These are phyloP conservation scores for Gymnarchus niloticus DNA, from an alignment of 2,113 vertebrate species.

Conservation along the genomic window DNA sequence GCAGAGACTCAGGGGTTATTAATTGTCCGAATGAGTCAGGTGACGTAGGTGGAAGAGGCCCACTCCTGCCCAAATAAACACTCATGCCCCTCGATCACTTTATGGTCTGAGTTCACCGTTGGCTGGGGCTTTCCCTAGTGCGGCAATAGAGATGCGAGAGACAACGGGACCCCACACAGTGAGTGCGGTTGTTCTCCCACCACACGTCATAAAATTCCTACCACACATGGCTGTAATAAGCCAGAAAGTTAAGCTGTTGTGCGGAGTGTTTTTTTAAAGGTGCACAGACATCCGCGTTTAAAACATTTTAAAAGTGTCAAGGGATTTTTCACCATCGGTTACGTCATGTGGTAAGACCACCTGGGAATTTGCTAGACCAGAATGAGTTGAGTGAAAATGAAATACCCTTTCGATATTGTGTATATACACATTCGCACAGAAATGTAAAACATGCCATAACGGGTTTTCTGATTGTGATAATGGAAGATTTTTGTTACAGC, in stretches of 20 bases:
- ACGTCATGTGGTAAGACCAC: constrained; percentile 55
- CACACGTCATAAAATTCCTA: constrained; percentile 53
- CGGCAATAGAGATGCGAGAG: constrained; percentile 41
- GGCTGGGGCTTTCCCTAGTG: constrained; percentile 24
- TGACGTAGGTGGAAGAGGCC: constrained; percentile 13
- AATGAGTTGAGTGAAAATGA: not conserved
- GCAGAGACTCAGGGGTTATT: not conserved
- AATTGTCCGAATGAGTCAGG: not conserved
- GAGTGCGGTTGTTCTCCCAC: constrained; percentile 50
- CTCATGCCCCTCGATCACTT: not conserved
- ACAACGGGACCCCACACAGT: constrained; percentile 65
- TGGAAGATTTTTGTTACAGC: not conserved
- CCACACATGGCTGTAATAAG: constrained; percentile 71
- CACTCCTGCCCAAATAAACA: constrained; percentile 10
- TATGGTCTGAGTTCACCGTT: constrained; percentile 19
- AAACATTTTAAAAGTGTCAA: constrained; percentile 61
- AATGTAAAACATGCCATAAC: not conserved
- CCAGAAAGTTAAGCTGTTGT: constrained; percentile 68
- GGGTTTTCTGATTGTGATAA: not conserved
- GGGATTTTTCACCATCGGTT: constrained; percentile 54
- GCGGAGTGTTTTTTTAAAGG: constrained; percentile 49
- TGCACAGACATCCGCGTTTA: constrained; percentile 70
- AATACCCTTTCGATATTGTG: no score
- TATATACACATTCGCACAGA: no score
- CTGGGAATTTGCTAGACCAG: constrained; percentile 47